Base-by-base conservation (phyloP, 1,140 invertebrate genomes). In the Teleogryllus occipitalis region DNA sequence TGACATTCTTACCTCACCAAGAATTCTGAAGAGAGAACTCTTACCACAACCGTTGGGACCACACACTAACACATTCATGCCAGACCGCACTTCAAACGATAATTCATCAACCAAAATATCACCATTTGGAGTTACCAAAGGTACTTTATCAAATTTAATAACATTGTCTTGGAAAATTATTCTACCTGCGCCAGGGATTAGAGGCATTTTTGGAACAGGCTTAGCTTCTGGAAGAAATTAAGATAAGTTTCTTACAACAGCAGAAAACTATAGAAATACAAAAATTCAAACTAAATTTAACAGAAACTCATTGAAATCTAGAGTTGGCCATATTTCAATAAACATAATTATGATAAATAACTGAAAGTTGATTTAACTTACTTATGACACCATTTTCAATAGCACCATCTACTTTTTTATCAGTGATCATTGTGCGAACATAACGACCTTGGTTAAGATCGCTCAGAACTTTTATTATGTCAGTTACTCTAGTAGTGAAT, bases 1-100 rank as follows among this genome's bases (percentile, higher is more conserved):
- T 18, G 10, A 18, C 12, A 73, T 27, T 27, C 82, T 85, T 85
- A 93, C 91, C 87, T 97, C 97, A 74, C 97, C 97, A 7, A 99
- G 88, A 84, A 97, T 93, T 81, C 97, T 90, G 88, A 98, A 98
- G 80, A 98, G 88, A 7, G 95, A 97, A 81, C 95, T 97, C 88
- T 99, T 99, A 75, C 97, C 97, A 87, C 97, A 98, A 1, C 98
- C 98, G 86, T 99, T 99, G 18, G 98, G 98, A 0, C 98, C 97
- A 87, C 96, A 98, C 0, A 99, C 95, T 7, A 99, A 86, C 0
- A 99, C 97, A 88, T 99, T 99, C 87, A 95, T 95, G 47, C 97
- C 97, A 0, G 97, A 97, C 87, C 92, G 92, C 8, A 98, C 96
- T 90, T 98, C 95, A 84, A 99, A 97, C 76, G 90, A 91, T 6